A percentile compares a stretch with the other conserved stretches of the same genome.
Conservation (phyloP, 2,113 vertebrate species). For the Machaerirhynchus nigripectus region DNA sequence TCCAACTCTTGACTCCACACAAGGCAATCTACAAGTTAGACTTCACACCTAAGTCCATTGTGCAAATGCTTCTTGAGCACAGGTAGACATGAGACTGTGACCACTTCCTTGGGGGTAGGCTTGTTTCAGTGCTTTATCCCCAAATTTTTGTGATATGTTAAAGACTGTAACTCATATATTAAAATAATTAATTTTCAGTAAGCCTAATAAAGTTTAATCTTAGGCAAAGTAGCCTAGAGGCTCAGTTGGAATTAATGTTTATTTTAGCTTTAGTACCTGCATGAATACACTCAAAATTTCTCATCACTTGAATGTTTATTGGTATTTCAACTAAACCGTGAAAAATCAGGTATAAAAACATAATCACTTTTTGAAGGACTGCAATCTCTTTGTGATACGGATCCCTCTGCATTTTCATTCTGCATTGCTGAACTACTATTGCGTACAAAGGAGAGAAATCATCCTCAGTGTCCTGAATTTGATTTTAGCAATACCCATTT, state of each 20-base stretch:
- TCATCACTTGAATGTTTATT: not conserved
- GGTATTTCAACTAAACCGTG: not conserved
- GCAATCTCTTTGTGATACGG: not conserved
- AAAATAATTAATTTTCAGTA: not conserved
- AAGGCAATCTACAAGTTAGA: not conserved
- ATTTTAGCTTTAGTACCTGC: not conserved
- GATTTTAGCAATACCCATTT: not conserved
- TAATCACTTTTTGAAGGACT: not conserved
- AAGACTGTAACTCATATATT: not conserved
- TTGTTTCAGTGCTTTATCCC: not conserved
- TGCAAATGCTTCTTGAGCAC: not conserved
- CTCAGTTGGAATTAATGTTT: not conserved
- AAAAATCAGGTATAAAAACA: not conserved
- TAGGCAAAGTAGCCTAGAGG: not conserved
- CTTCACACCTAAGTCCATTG: not conserved
- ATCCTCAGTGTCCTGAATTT: not conserved
- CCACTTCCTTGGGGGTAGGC: accelerated
- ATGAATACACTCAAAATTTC: not conserved
- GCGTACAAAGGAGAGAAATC: not conserved
- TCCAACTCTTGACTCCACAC: not conserved
- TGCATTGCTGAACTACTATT: not conserved
- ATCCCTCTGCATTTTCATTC: not conserved
- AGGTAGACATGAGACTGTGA: not conserved
- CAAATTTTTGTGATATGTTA: not conserved
- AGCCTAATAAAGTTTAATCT: not conserved